These are phyloP conservation scores for Selenia dentaria DNA, from an alignment of 2,888 invertebrate species.

Conservation along the genomic window DNA sequence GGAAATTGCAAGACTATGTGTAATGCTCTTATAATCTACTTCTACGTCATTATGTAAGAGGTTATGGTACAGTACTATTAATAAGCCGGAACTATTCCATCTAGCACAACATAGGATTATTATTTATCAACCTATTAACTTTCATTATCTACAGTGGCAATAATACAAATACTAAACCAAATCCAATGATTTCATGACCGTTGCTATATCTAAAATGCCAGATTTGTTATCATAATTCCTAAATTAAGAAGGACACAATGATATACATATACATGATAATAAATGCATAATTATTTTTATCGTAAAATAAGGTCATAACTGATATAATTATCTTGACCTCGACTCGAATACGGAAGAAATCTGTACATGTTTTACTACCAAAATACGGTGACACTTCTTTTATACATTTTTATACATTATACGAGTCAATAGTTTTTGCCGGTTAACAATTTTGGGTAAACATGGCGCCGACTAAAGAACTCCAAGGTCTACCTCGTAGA, in stretches of 20 bases:
- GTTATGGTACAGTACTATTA: too few relatives aligned
- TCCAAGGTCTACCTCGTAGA: constrained; percentile 80
- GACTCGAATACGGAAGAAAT: constrained; percentile 69
- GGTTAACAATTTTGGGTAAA: constrained; percentile 59
- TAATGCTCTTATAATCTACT: too few relatives aligned
- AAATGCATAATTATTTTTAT: constrained; percentile 63
- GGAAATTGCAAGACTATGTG: too few relatives aligned
- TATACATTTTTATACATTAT: constrained; percentile 10
- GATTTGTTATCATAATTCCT: constrained; percentile 12
- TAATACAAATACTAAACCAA: too few relatives aligned
- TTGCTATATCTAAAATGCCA: too few relatives aligned
- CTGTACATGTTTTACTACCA: constrained; percentile 54
- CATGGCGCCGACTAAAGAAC: constrained; percentile 67
- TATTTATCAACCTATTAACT: too few relatives aligned
- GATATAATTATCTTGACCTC: constrained; percentile 72
- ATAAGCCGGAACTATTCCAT: too few relatives aligned
- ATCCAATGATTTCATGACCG: too few relatives aligned
- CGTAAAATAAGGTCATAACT: constrained; percentile 58
- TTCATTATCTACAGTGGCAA: too few relatives aligned
- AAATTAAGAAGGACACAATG: constrained; percentile 52
- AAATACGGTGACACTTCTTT: constrained; percentile 49
- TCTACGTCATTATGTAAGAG: too few relatives aligned
- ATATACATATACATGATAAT: constrained; percentile 58
- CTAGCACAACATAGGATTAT: too few relatives aligned
- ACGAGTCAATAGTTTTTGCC: constrained; percentile 51